Evolutionary conservation across 2,797 vertebrate species (phyloP), one percentile per base, ranked within the genome.

Genomic region (Margarornis squamiger): DNA sequence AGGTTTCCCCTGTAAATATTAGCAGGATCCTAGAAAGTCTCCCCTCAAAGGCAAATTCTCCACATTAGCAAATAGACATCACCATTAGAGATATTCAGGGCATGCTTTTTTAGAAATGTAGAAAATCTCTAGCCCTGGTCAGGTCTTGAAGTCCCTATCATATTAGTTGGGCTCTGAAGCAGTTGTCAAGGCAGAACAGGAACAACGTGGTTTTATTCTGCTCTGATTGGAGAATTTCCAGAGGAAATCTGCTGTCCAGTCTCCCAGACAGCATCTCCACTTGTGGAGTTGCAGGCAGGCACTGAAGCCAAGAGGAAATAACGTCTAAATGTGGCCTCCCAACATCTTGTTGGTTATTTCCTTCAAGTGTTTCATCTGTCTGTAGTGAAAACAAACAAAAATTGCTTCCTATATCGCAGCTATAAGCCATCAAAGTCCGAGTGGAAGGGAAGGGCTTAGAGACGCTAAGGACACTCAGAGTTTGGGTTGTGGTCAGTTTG

Each of bases 361-460:
- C 70, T 92, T 73, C 66, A 88, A 72, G 34, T 59, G 34, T 92
- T 94, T 92, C 66, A 92, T 81, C 80, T 36, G 43, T 23, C 58
- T 43, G 55, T 76, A 90, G n/a, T 46, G 55, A 94, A 88, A 94
- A 94, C 34, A 94, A 92, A 88, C 51, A 92, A 85, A 94, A 93
- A 71, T 45, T 76, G 14, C 36, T 93, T 83, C 65, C 57, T 89
- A 89, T 86, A 93, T 55, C 29, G 61, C 74, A 88, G 61, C 30
- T 3, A 0, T 61, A 4, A 4, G 39, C 54, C 23, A 73, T 66
- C 55, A 86, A 92, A 95, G 82, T 81, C 51, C 78, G 77, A 89
- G 58, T n/a, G 57, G 41, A 86, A 94, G 22, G 14, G 17, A n/a
- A 91, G n/a, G 27, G 9, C 68, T 91, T 68, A 54, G 43, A 83